phyloP scores from a whole-genome alignment of 2,797 vertebrate genomes.

The Oryzias sinensis region DNA sequence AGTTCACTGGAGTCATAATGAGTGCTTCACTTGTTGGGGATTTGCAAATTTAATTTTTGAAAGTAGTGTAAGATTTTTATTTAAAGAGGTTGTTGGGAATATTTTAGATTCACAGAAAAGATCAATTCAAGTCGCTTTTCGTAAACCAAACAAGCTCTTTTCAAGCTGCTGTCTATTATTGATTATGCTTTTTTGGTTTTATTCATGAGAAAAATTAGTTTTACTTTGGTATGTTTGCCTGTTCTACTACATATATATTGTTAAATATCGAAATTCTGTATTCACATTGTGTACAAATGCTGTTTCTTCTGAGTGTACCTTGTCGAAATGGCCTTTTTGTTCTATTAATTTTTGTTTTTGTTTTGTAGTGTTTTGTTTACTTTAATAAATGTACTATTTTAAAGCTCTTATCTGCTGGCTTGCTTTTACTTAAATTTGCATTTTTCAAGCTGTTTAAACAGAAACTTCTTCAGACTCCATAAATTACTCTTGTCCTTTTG shows the following conservation, averaged over 20 bases:
- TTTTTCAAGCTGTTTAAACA: slow-evolving; percentile 5
- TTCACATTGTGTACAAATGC: slow-evolving; percentile 31
- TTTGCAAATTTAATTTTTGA: slow-evolving; percentile 13
- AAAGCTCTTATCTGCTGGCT: slow-evolving; percentile 49
- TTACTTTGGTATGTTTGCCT: too few species aligned
- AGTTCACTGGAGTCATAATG: slow-evolving; percentile 62
- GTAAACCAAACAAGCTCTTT: slow-evolving; percentile 48
- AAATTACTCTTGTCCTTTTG: slow-evolving; percentile 52
- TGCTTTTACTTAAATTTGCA: slow-evolving; percentile 22
- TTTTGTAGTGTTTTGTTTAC: slow-evolving; percentile 73
- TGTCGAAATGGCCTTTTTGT: slow-evolving; percentile 31
- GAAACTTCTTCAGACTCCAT: slow-evolving; percentile 61
- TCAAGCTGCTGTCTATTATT: slow-evolving; percentile 53
- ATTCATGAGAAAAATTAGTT: slow-evolving; percentile 18
- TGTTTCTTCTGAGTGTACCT: slow-evolving; percentile 42
- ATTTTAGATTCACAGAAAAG: slow-evolving; percentile 20
- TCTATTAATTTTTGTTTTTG: slow-evolving; percentile 76
- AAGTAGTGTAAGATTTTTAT: slow-evolving; percentile 4
- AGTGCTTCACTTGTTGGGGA: slow-evolving; percentile 15
- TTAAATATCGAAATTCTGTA: too few species aligned
- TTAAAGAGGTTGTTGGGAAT: slow-evolving; percentile 21
- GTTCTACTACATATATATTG: too few species aligned
- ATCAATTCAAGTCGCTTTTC: slow-evolving; percentile 25
- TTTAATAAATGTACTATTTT: slow-evolving; percentile 75
- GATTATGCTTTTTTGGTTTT: slow-evolving; percentile 38